These are phyloP conservation scores for Brachyrhaphis roseni DNA, from an alignment of 2,797 vertebrate species.

Conservation along the genomic window DNA sequence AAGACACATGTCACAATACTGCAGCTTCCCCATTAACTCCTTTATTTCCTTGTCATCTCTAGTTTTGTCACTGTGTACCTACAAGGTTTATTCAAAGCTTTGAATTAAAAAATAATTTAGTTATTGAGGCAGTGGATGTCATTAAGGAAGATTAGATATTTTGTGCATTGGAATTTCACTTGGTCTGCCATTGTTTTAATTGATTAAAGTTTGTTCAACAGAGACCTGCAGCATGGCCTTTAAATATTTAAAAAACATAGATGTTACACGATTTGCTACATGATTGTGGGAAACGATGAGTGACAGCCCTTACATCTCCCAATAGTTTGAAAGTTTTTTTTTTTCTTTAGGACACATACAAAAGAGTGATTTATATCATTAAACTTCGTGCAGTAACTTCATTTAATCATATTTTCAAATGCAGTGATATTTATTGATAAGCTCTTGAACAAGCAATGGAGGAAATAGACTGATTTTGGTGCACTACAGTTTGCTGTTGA, in stretches of 20 bases:
- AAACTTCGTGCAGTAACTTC: too few relatives aligned
- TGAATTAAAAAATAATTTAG: not conserved
- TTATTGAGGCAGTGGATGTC: not conserved
- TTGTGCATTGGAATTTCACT: slow-evolving; percentile 7
- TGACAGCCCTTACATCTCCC: too few relatives aligned
- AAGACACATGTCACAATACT: not conserved
- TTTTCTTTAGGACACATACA: too few relatives aligned
- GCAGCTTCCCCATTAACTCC: not conserved
- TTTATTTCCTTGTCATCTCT: not conserved
- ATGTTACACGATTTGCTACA: too few relatives aligned
- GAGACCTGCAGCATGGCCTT: not conserved
- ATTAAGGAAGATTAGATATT: not conserved
- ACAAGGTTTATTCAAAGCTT: not conserved
- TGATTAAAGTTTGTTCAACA: slow-evolving; percentile 13
- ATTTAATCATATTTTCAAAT: too few relatives aligned
- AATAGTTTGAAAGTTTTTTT: too few relatives aligned
- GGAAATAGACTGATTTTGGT: not conserved
- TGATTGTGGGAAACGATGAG: too few relatives aligned
- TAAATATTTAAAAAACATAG: too few relatives aligned
- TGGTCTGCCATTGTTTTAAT: not conserved
- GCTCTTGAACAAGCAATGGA: too few relatives aligned
- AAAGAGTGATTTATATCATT: not conserved
- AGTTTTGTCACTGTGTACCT: not conserved
- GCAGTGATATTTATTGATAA: too few relatives aligned
- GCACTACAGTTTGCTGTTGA: not conserved